Conservation (phyloP, 2,113 vertebrate species). For the Anhinga anhinga region DNA sequence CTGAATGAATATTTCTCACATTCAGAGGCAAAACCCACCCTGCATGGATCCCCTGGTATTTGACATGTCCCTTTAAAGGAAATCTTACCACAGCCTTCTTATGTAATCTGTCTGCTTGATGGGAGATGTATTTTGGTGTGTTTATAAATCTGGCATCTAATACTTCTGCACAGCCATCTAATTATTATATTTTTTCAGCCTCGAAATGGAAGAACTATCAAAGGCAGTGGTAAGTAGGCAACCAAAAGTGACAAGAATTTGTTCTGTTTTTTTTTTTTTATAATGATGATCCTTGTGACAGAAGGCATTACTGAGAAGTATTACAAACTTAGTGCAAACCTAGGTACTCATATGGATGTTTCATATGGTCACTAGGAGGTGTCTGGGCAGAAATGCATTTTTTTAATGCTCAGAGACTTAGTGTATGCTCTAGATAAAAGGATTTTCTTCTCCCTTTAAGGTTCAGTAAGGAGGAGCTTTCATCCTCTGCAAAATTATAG, state of each 20-base stretch:
- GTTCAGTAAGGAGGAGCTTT: not conserved
- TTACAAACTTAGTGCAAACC: not conserved
- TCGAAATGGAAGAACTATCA: slow-evolving; percentile 75
- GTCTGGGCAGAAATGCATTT: not conserved
- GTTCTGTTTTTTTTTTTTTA: not conserved
- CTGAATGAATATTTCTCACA: not conserved
- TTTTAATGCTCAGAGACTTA: not conserved
- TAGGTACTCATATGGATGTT: not conserved
- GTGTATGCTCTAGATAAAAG: not conserved
- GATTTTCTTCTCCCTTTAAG: not conserved
- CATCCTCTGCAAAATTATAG: not conserved
- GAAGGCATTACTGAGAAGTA: not conserved
- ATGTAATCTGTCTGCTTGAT: not conserved
- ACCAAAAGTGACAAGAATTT: not conserved
- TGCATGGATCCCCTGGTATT: not conserved
- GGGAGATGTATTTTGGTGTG: not conserved
- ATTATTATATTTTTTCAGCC: slow-evolving; percentile 65
- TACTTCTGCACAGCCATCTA: not conserved
- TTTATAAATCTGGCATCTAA: not conserved
- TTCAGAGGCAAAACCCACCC: not conserved
- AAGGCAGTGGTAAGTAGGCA: slow-evolving; percentile 37
- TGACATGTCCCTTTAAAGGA: not conserved
- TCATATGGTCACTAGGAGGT: not conserved
- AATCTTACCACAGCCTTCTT: not conserved
- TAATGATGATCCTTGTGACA: not conserved